Conservation (phyloP, 2,888 invertebrate species). For the Cosmia pyralina region DNA sequence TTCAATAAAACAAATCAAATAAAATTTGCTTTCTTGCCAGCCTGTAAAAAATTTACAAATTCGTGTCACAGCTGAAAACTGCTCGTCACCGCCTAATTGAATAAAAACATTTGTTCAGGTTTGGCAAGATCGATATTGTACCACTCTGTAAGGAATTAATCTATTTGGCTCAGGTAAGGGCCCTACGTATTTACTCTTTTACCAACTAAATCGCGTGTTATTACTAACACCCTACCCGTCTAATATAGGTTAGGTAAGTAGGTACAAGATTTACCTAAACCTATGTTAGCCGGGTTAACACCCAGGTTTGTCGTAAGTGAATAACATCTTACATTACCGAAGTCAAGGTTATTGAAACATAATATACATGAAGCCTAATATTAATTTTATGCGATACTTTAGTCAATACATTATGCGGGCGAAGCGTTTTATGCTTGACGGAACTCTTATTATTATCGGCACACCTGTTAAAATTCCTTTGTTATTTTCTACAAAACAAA, state of each 20-base stretch:
- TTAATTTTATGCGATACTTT: constrained; percentile 44
- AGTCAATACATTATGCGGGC: constrained; percentile 46
- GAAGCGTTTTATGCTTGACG: constrained; percentile 44
- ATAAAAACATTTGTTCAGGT: constrained; percentile 39
- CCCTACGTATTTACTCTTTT: neutral
- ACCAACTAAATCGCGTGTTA: neutral
- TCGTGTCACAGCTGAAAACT: constrained; percentile 20
- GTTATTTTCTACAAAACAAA: constrained; percentile 3
- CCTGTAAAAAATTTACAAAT: constrained; percentile 19
- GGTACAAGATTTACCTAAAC: neutral
- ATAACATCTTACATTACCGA: constrained; percentile 29
- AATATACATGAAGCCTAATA: constrained; percentile 33
- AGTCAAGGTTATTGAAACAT: constrained; percentile 48
- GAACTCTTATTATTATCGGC: constrained; percentile 43
- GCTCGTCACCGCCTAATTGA: constrained; percentile 45
- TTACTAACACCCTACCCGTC: neutral
- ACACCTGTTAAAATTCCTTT: constrained; percentile 30
- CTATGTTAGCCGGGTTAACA: neutral
- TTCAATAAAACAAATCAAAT: neutral
- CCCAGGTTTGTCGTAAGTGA: constrained; percentile 19
- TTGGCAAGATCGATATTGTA: constrained; percentile 24
- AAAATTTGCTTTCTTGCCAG: neutral
- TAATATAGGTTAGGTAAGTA: neutral
- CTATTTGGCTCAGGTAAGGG: neutral
- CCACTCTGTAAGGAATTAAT: constrained; percentile 8